Conservation (phyloP, 2,113 vertebrate species). For the Gasterosteus aculeatus region DNA sequence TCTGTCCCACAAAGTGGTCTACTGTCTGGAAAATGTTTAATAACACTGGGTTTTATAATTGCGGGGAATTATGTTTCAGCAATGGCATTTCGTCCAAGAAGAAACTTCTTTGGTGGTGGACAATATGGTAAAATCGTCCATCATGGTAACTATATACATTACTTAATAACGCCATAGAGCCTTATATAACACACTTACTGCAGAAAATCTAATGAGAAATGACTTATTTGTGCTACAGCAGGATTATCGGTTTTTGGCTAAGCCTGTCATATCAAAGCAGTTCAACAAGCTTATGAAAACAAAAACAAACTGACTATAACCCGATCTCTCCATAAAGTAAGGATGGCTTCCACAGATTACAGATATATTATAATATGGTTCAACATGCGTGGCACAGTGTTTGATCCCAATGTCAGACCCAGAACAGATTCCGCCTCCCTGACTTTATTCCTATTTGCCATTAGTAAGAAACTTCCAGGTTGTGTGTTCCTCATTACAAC, state of each 20-base stretch:
- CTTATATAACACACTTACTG: not conserved
- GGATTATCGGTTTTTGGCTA: not conserved
- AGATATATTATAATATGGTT: not conserved
- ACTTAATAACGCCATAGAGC: no score
- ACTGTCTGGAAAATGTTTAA: not conserved
- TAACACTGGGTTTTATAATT: constrained; percentile 1
- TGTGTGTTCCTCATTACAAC: constrained; percentile 5
- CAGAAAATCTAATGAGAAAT: not conserved
- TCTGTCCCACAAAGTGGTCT: not conserved
- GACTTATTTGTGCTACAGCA: not conserved
- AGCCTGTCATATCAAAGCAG: not conserved
- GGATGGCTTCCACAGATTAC: not conserved
- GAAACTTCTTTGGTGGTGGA: not conserved
- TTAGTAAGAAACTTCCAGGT: not conserved
- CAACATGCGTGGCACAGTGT: not conserved
- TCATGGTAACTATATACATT: not conserved
- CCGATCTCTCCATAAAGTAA: not conserved
- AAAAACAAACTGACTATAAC: not conserved
- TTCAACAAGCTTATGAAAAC: not conserved
- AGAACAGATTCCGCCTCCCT: not conserved
- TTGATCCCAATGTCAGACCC: not conserved
- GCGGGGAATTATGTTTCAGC: not conserved
- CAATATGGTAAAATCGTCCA: not conserved
- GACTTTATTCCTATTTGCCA: not conserved
- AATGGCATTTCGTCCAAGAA: not conserved